Evolutionary conservation across 2,888 invertebrate species (phyloP).

Genomic region (Mythimna albipuncta): DNA sequence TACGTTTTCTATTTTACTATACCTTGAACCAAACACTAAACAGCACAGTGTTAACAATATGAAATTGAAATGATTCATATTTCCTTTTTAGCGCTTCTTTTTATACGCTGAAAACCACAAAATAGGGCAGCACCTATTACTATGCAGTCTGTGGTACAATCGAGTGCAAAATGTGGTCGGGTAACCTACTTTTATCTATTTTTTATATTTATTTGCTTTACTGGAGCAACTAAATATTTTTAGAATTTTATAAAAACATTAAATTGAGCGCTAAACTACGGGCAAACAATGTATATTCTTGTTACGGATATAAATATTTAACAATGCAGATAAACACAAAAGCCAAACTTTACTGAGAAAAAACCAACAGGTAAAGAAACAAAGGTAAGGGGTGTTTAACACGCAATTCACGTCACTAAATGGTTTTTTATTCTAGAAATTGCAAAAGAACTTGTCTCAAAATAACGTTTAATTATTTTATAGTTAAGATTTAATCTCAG

Average conservation of each 20-base stretch:
- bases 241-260: too few relatives aligned
- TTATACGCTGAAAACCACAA: slow-evolving; percentile 40
- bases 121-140: slow-evolving; percentile 24
- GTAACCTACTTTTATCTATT: slow-evolving; percentile 25
- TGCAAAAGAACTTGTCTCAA: background rate
- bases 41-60: slow-evolving; percentile 20
- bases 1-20: background rate
- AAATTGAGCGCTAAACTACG: too few relatives aligned
- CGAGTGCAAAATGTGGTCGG: slow-evolving; percentile 62
- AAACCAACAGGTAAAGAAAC: background rate
- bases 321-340: background rate
- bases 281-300: background rate
- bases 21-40: slow-evolving; percentile 13
- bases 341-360: background rate
- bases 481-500: too few relatives aligned
- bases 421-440: slow-evolving; percentile 4
- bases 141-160: slow-evolving; percentile 30
- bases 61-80: slow-evolving; percentile 32
- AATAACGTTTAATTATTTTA: background rate
- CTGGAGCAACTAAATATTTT: too few relatives aligned
- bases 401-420: background rate
- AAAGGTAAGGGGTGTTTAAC: background rate
- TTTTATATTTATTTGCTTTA: background rate
- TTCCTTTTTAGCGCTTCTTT: slow-evolving; percentile 36
- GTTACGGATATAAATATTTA: too few relatives aligned